Conservation (phyloP, 2,888 invertebrate genomes). For the Phyllotreta cruciferae region DNA sequence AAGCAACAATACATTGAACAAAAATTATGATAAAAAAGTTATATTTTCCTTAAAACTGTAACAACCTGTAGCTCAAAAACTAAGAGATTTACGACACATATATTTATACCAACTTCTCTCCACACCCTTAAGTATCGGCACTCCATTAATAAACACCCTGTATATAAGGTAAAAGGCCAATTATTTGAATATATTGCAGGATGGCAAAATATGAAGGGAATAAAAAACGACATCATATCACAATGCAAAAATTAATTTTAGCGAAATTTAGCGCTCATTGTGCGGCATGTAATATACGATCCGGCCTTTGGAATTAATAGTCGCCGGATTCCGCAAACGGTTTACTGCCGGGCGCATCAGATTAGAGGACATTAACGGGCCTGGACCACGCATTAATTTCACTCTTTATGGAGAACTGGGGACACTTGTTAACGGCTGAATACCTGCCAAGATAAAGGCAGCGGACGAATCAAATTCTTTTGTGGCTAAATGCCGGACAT, state of each 20-base stretch:
- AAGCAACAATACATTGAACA: too few relatives aligned
- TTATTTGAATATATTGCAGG: too few relatives aligned
- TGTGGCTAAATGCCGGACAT: constrained; percentile 34
- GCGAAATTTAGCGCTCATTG: constrained; percentile 49
- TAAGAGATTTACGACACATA: too few relatives aligned
- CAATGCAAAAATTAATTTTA: constrained; percentile 40
- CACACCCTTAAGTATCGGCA: too few relatives aligned
- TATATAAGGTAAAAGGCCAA: too few relatives aligned
- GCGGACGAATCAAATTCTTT: constrained; percentile 37
- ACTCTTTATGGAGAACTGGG: constrained; percentile 55
- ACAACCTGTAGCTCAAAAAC: too few relatives aligned
- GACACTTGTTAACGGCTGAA: constrained; percentile 51
- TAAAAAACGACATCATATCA: too few relatives aligned
- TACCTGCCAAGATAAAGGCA: constrained; percentile 41
- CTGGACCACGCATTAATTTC: constrained; percentile 59
- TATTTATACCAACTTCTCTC: too few relatives aligned
- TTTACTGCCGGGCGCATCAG: constrained; percentile 60
- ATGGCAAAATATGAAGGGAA: too few relatives aligned
- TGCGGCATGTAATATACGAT: constrained; percentile 56
- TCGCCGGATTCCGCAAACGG: constrained; percentile 58
- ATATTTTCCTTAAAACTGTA: too few relatives aligned
- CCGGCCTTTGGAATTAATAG: constrained; percentile 58
- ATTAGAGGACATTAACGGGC: constrained; percentile 60
- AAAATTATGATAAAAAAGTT: too few relatives aligned
- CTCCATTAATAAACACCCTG: too few relatives aligned